Evolutionary conservation across 2,797 vertebrate genomes (phyloP), one percentile per base, ranked within the genome.

Genomic region (Kryptopterus vitreolus): DNA sequence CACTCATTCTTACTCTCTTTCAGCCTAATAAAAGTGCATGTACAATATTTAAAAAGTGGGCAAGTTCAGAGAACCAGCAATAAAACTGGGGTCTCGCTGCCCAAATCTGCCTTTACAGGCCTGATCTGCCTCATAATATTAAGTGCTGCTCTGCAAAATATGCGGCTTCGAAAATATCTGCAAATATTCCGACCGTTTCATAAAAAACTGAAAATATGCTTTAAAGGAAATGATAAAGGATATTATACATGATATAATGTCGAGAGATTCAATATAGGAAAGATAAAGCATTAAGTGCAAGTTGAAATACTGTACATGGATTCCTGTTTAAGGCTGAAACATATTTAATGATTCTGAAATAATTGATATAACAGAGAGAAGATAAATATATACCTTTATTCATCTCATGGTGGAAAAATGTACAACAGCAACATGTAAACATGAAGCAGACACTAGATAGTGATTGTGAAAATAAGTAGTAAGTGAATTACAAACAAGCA

Each of bases 121-220:
- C 89, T 76, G 29, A 81, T 24, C 83, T 86, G 88, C 71, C 71
- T 73, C 72, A 68, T 91, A 88, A 87, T 90, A 88, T 85, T 85
- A 89, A 91, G 86, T 86, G 87, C 86, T 79, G 84, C 12, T 80
- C 85, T 88, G 88, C 87, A 87, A 88, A 90, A 88, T 88, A 88
- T 88, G 89, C 87, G 52, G 81, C 83, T 88, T 86, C 38, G 10
- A 78, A 83, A 85, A 75, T 76, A 76, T 69, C 69, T 31, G 66
- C 33, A 75, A 20, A 74, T n/a, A n/a, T n/a, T 66, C 68, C 8
- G 10, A 58, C 33, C 2, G 43, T 58, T 59, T 26, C 3, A 38
- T 57, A 77, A 46, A 81, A 52, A 20, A 71, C 8, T 57, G 4
- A 10, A 57, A 53, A 74, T 78, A 73, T 68, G 66, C 26, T 43